Conservation (phyloP, 2,797 vertebrate species). For the Threskiornis aethiopicus region DNA sequence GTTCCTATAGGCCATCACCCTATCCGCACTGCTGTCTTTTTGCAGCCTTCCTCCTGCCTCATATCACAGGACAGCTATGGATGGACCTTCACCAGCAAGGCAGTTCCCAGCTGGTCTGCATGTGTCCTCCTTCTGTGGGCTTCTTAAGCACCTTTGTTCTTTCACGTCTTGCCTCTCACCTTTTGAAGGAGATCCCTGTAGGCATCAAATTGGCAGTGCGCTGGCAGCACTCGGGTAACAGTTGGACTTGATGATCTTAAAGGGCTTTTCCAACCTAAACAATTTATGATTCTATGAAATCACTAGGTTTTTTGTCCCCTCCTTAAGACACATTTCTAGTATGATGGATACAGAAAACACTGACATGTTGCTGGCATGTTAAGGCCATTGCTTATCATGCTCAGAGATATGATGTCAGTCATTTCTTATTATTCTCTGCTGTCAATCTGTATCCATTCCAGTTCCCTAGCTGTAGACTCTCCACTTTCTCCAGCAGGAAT, state of each 20-base stretch:
- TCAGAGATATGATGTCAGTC: background rate
- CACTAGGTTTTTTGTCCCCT: fast-evolving
- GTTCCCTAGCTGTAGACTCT: background rate
- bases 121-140: fast-evolving
- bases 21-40: background rate
- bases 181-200: background rate
- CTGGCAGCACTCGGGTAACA: too few species aligned
- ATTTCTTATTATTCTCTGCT: background rate
- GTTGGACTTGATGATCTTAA: too few species aligned
- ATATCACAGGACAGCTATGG: background rate
- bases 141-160: background rate
- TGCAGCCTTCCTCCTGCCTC: background rate
- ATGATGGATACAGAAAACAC: background rate
- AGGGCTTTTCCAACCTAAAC: too few species aligned
- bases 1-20: background rate
- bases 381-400: background rate
- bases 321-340: background rate
- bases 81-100: background rate
- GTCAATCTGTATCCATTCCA: background rate
- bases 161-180: background rate
- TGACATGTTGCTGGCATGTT: background rate
- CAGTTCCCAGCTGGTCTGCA: background rate
- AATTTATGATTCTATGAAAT: background rate
- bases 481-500: background rate
- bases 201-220: background rate